These are phyloP conservation scores for Cryptus armator DNA, from an alignment of 2,888 invertebrate species.

Conservation along the genomic window DNA sequence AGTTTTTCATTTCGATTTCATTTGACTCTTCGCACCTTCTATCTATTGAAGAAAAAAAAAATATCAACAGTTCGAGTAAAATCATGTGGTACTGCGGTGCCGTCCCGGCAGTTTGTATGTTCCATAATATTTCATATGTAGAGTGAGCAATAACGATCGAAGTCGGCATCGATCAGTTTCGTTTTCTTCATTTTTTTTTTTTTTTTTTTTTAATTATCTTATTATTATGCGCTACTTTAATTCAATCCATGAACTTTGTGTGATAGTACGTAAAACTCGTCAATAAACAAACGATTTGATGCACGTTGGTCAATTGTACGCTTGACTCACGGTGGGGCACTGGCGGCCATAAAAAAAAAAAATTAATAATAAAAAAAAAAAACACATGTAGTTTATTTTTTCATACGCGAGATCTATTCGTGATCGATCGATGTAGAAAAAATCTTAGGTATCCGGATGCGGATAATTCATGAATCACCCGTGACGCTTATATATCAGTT, in stretches of 20 bases:
- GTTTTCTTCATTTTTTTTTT: not conserved
- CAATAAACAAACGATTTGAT: slow-evolving; percentile 35
- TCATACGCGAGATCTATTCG: slow-evolving; percentile 13
- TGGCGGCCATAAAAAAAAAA: slow-evolving; percentile 17
- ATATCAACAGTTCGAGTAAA: slow-evolving; percentile 53
- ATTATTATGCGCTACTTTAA: slow-evolving; percentile 57
- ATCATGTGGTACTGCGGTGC: slow-evolving; percentile 37
- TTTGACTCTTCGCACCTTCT: slow-evolving; percentile 31
- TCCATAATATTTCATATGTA: slow-evolving; percentile 27
- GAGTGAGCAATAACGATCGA: slow-evolving; percentile 60
- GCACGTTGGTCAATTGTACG: slow-evolving; percentile 47
- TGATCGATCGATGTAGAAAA: slow-evolving; percentile 42
- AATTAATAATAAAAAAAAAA: slow-evolving; percentile 22
- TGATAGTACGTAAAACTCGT: slow-evolving; percentile 53
- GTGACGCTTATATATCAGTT: slow-evolving; percentile 1
- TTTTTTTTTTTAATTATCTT: slow-evolving; percentile 36
- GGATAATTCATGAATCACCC: slow-evolving; percentile 38
- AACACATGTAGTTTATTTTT: not conserved
- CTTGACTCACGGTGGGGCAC: slow-evolving; percentile 18
- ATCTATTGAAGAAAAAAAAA: slow-evolving; percentile 37
- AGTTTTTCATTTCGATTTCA: slow-evolving; percentile 35
- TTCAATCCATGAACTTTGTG: slow-evolving; percentile 60
- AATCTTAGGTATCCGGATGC: slow-evolving; percentile 39
- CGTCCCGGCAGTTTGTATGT: slow-evolving; percentile 57
- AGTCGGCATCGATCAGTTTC: slow-evolving; percentile 12